A percentile compares a stretch with the other conserved stretches of the same genome.
Evolutionary conservation across 1,140 invertebrate genomes (phyloP).

Genomic region (Calliphora vicina): DNA sequence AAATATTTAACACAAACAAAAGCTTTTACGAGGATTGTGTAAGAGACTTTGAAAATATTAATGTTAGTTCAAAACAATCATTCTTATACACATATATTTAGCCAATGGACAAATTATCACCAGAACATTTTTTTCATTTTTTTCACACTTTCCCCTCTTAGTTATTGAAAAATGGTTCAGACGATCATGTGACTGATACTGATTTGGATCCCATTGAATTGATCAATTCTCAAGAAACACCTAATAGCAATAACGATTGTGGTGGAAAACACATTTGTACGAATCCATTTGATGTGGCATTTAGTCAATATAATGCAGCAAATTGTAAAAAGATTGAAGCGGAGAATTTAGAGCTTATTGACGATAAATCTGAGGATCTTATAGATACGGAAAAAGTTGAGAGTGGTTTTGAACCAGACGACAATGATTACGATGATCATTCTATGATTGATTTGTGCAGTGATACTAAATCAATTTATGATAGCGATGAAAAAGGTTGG

Average conservation of each 20-base stretch:
- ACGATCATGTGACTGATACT: slow-evolving; percentile 2
- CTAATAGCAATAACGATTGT: slow-evolving; percentile 23
- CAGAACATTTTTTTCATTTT: not conserved
- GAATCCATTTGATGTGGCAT: slow-evolving; percentile 8
- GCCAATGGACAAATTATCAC: not conserved
- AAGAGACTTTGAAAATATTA: slow-evolving; percentile 37
- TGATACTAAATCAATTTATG: slow-evolving; percentile 21
- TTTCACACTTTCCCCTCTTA: not conserved
- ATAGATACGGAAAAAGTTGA: not conserved
- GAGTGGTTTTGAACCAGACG: slow-evolving; percentile 16
- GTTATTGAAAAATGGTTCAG: not conserved
- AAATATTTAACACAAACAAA: slow-evolving; percentile 37
- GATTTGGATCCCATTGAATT: not conserved
- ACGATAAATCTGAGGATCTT: not conserved
- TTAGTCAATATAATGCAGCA: slow-evolving; percentile 11
- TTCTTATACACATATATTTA: too few relatives aligned
- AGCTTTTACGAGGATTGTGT: slow-evolving; percentile 38
- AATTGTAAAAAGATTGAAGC: not conserved
- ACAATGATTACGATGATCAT: slow-evolving; percentile 37
- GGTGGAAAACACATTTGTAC: slow-evolving; percentile 1
- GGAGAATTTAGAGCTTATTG: not conserved
- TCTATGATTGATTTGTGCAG: slow-evolving; percentile 38
- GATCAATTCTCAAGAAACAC: not conserved
- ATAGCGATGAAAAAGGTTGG: slow-evolving; percentile 22
- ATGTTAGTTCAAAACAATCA: slow-evolving; percentile 23